Base-by-base conservation (phyloP, 2,888 invertebrate genomes). In the Cephus pygmeus region DNA sequence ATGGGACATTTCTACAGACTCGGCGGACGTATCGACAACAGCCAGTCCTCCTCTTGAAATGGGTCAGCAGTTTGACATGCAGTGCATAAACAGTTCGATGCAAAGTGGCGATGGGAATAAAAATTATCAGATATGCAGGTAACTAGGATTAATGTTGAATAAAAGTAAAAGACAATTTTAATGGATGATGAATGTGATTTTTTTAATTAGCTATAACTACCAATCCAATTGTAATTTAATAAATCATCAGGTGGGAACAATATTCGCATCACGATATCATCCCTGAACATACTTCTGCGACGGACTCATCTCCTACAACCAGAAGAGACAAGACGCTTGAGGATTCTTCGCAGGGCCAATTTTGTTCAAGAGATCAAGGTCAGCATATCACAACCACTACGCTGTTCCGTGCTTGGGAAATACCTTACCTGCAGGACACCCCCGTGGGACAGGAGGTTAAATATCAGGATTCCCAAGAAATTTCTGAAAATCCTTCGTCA, bases 361-460 rank as follows among this genome's bases (percentile, higher is more conserved):
- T 56, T 12, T 76, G 36, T 23, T 9, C 76, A 73, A 40, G 40
- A 69, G 15, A 76, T 30, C 68, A 71, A 34, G 68, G 56, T 69
- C 56, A 56, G 23, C 56, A 56, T 23, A 40, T 71, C 68, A 77
- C 73, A 34, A 74, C 82, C 30, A 11, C 76, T 68, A 76, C 81
- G 36, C 80, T 83, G 30, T 86, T 87, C 75, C 85, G 85, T 6
- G 82, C 84, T 15, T 88, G 88, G 87, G 87, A 88, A 71, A 79
- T 83, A 71, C 80, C 87, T 30, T 81, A 82, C 76, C 78, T 80
- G 15, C 83, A 86, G 69, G 81, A 81, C 36, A 75, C 69, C 34
- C 33, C 31, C 1, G n/a, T 79, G 23, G 75, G 56, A 2, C 4
- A 23, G 11, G 82, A 81, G 36, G 36, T 74, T 11, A 85, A 81